These are phyloP conservation scores for Apostichopus leukothele DNA, from an alignment of 53 echinoderm and acorn worm species.

Conservation along the genomic window DNA sequence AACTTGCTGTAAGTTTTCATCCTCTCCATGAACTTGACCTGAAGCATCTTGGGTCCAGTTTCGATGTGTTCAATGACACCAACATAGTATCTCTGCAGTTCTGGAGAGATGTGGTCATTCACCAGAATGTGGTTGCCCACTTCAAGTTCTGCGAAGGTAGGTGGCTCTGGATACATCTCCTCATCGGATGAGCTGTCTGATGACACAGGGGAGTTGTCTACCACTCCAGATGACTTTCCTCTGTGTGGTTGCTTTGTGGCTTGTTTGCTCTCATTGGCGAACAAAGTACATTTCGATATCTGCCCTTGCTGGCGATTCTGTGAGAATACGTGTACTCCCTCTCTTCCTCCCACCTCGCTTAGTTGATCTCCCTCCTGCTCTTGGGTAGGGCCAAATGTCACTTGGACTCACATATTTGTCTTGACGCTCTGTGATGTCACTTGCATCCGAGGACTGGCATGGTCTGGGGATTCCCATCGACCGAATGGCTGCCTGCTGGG, in stretches of 20 bases:
- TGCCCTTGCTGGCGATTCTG: slow-evolving; percentile 1
- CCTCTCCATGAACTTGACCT: slow-evolving; percentile 24
- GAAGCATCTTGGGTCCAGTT: not conserved
- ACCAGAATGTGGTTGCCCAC: slow-evolving; percentile 10
- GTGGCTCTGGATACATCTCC: not conserved
- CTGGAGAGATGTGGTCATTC: slow-evolving; percentile 5
- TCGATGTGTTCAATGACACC: slow-evolving; percentile 19
- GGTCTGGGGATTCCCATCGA: not conserved
- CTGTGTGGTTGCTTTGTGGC: not conserved
- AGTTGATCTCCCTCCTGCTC: not conserved
- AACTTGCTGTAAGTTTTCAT: slow-evolving; percentile 6
- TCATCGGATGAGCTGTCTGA: slow-evolving; percentile 1
- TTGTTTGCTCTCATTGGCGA: slow-evolving; percentile 5
- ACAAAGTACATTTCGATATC: not conserved
- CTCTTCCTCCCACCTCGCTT: not conserved
- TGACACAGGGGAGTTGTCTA: not conserved
- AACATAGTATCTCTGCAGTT: slow-evolving; percentile 15
- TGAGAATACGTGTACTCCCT: slow-evolving; percentile 7
- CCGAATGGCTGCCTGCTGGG: not conserved
- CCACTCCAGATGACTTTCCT: not conserved
- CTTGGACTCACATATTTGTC: not conserved
- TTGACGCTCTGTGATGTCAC: not conserved
- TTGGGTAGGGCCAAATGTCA: not conserved
- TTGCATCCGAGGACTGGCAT: not conserved
- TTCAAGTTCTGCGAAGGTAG: slow-evolving; percentile 5